Percentiles rank a stretch among this genome's conserved stretches.
Conservation (phyloP, 2,888 invertebrate genomes). For the Drosophila meridionalis region DNA sequence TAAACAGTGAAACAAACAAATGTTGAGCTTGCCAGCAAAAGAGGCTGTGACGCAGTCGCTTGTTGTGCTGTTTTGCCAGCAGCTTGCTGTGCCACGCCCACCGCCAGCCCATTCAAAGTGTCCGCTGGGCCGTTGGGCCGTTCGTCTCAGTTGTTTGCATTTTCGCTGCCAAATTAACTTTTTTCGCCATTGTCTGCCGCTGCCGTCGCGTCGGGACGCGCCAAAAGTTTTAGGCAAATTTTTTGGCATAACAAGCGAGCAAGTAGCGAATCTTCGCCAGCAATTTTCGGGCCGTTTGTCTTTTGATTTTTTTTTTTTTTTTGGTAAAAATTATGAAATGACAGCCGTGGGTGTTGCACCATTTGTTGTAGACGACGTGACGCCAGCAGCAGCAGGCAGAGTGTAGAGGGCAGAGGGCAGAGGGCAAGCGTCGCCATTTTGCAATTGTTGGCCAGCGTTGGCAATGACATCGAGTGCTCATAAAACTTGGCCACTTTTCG, state of each 20-base stretch:
- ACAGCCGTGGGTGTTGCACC: constrained; percentile 70
- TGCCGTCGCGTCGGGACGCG: background rate
- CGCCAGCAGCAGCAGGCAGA: constrained; percentile 42
- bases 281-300: constrained; percentile 59
- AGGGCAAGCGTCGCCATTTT: constrained; percentile 1
- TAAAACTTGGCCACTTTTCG: constrained; percentile 52
- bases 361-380: constrained; percentile 57
- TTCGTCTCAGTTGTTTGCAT: constrained; percentile 64
- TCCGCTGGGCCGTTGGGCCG: constrained; percentile 46
- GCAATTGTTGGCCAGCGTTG: constrained; percentile 37
- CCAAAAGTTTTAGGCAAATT: constrained; percentile 70
- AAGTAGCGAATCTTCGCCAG: constrained; percentile 47
- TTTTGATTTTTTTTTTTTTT: constrained; percentile 49
- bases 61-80: constrained; percentile 49
- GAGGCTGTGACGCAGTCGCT: constrained; percentile 58
- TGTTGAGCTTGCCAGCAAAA: constrained; percentile 61
- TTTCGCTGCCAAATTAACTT: constrained; percentile 78
- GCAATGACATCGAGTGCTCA: constrained; percentile 63
- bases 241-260: constrained; percentile 66
- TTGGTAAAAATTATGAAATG: constrained; percentile 69
- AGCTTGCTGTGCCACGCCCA: constrained; percentile 7
- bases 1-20: constrained; percentile 42
- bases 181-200: constrained; percentile 64
- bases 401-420: background rate
- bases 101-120: constrained; percentile 48